phyloP scores from a whole-genome alignment of 2,888 invertebrate species.

The Belgica antarctica region DNA sequence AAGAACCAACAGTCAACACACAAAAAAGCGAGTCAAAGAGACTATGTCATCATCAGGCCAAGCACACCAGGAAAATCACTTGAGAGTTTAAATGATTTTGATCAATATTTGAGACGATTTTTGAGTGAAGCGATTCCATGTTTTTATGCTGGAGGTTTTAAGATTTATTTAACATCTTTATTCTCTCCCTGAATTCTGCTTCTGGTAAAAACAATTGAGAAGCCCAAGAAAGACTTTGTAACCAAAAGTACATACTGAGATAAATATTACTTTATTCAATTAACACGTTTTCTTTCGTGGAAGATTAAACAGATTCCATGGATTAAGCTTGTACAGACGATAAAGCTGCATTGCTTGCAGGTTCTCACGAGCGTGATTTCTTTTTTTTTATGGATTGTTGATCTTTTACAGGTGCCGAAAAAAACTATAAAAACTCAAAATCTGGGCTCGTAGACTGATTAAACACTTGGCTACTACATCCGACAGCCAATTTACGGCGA shows the following conservation, averaged over 20 bases:
- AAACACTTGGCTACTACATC: too few relatives aligned
- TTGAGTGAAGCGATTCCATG: background rate
- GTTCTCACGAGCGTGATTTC: conserved; percentile 7
- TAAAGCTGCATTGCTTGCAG: background rate
- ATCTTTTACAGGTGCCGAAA: background rate
- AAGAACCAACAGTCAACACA: conserved; percentile 13
- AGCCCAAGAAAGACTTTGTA: background rate
- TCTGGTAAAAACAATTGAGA: conserved; percentile 4
- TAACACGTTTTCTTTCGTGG: background rate
- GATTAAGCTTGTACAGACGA: background rate
- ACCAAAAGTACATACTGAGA: background rate
- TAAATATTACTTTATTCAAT: conserved; percentile 28
- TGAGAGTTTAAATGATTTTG: conserved; percentile 40
- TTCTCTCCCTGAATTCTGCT: conserved; percentile 11
- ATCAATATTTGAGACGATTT: conserved; percentile 43
- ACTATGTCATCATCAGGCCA: conserved; percentile 23
- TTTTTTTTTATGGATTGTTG: conserved; percentile 1
- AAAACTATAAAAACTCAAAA: too few relatives aligned
- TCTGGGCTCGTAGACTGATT: too few relatives aligned
- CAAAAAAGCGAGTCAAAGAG: background rate
- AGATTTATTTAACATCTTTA: conserved; percentile 35
- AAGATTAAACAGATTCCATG: background rate
- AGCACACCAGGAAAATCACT: conserved; percentile 31
- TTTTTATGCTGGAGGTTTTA: conserved; percentile 3
- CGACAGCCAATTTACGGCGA: background rate